Evolutionary conservation across 2,113 vertebrate genomes (phyloP), one percentile per base, ranked within the genome.

Genomic region (Poeciliopsis occidentalis): DNA sequence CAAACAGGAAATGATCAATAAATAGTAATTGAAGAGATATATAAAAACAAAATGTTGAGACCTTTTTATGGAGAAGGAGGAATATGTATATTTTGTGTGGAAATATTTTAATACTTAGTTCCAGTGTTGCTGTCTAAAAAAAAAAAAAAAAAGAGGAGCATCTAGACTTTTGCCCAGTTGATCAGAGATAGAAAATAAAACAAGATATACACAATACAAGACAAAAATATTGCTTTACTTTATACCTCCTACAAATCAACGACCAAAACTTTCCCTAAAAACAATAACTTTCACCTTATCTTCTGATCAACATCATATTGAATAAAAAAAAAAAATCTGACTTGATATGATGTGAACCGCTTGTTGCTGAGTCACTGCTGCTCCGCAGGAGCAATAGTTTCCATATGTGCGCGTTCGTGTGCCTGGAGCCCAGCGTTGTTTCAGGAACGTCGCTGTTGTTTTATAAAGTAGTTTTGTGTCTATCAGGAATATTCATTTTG

Each of bases 321-420:
- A 47, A 47, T 47, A 13, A 1, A 47, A 47, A 47, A 47, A 47
- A 47, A 47, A 47, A 19, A 31, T 4, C 30, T 31, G 4, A 67
- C 37, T 70, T 78, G 47, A 54, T 64, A 24, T 44, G 12, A 47
- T 54, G 47, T 26, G 34, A 70, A 73, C 17, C 10, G 73, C 79
- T 88, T 93, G 75, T 51, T 92, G 95, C 95, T 92, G 95, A 95
- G 91, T 96, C 96, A 96, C 78, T 83, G 71, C 91, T 85, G 54
- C 69, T 87, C n/a, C 83, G 89, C 89, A 88, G 34, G 78, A 72
- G 31, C 34, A 27, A 88, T 84, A 62, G 41, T 37, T 90, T 85
- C 85, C 84, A 88, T 65, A 65, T 85, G 85, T 84, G 83, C 8
- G 24, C 34, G 34, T 60, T 64, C 68, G 60, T 15, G 64, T 37